These are phyloP conservation scores for Borostomias antarcticus DNA, from an alignment of 2,797 vertebrate species.

Conservation along the genomic window DNA sequence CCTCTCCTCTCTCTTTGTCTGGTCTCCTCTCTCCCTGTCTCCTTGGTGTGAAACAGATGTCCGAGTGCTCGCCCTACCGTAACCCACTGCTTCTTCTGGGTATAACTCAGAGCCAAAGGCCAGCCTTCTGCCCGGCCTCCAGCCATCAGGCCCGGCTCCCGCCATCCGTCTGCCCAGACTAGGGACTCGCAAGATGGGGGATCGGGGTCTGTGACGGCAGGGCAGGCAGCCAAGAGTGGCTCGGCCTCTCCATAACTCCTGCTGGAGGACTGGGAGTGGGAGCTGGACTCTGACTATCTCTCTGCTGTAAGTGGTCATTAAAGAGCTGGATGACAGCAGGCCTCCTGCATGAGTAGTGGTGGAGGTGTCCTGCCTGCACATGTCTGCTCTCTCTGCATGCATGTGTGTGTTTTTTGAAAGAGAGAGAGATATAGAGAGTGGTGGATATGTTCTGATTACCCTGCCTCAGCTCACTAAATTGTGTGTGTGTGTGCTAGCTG, in stretches of 20 bases:
- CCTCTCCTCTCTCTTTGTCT: too few species aligned
- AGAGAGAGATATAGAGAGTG: too few species aligned
- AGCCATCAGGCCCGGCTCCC: conserved; percentile 59
- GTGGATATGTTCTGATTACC: too few species aligned
- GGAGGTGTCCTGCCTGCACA: conserved; percentile 64
- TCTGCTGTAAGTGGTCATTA: conserved; percentile 76
- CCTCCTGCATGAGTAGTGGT: conserved; percentile 61
- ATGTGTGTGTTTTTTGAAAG: background rate
- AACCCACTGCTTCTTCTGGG: conserved; percentile 58
- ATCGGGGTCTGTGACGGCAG: conserved; percentile 55
- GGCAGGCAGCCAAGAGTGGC: conserved; percentile 66
- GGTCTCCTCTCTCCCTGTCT: too few species aligned
- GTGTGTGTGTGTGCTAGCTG: too few species aligned
- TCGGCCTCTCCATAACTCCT: conserved; percentile 64
- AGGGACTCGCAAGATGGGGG: conserved; percentile 46
- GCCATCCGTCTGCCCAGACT: conserved; percentile 59
- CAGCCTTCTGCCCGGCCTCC: conserved; percentile 51
- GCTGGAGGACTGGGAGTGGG: conserved; percentile 58
- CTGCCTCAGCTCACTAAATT: too few species aligned
- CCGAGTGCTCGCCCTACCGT: conserved; percentile 67
- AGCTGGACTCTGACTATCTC: conserved; percentile 57
- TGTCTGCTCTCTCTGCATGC: background rate
- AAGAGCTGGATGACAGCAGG: conserved; percentile 65
- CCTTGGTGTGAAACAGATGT: conserved; percentile 76
- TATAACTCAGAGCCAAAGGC: conserved; percentile 63